These are phyloP conservation scores for Caenorhabditis macrosperma DNA, from an alignment of 2,888 invertebrate species.

Conservation along the genomic window DNA sequence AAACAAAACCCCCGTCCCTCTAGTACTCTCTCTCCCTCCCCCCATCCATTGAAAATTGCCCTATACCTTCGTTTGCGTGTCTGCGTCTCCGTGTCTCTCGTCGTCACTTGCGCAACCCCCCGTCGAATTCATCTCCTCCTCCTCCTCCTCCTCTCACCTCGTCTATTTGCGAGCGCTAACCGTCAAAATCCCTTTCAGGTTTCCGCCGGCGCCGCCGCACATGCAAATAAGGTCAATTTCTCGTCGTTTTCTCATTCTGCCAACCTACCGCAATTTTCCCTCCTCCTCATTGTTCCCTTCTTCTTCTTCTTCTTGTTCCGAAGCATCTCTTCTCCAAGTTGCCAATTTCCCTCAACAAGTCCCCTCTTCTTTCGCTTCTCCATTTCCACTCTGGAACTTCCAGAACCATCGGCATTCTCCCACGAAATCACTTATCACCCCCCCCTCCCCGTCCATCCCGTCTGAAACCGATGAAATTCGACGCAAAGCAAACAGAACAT, in stretches of 20 bases:
- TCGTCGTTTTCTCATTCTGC: neutral
- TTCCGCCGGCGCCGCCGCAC: constrained; percentile 9
- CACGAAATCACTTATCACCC: constrained; percentile 4
- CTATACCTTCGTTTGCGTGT: neutral
- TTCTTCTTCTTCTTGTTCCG: too few relatives aligned
- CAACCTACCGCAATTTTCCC: neutral
- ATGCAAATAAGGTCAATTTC: constrained; percentile 58
- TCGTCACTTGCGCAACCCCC: constrained; percentile 10
- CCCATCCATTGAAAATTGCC: neutral
- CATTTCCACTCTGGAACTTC: too few relatives aligned
- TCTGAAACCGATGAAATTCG: constrained; percentile 16
- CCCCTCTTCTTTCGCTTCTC: neutral
- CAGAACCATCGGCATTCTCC: neutral
- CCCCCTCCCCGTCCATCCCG: neutral
- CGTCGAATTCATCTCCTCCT: constrained; percentile 11
- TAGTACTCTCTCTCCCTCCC: neutral
- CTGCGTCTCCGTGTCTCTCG: constrained; percentile 12
- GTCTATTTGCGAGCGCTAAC: constrained; percentile 10
- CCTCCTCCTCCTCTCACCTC: constrained; percentile 3
- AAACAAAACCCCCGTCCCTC: neutral
- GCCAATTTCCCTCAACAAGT: too few relatives aligned
- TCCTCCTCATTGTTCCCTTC: constrained; percentile 20
- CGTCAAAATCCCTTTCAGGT: constrained; percentile 48
- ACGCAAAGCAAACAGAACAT: constrained; percentile 36
- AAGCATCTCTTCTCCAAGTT: too few relatives aligned